These are phyloP conservation scores for Cichladusa arquata DNA, from an alignment of 2,113 vertebrate species.

Conservation along the genomic window DNA sequence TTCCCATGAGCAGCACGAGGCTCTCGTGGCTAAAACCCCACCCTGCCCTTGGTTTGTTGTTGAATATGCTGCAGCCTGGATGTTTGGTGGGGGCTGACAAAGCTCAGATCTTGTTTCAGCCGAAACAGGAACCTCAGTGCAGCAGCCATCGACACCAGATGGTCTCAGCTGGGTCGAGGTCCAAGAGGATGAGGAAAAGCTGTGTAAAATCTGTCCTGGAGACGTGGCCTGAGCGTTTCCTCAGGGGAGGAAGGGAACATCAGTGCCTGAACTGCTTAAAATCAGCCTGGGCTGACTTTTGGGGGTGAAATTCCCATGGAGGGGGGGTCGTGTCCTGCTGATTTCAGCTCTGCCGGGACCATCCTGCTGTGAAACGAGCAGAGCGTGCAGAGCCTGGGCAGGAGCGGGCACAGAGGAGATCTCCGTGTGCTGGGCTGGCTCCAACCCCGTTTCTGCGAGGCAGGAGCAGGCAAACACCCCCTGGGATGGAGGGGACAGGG, in stretches of 20 bases:
- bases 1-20: fast-evolving
- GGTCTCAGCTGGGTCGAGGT: neutral
- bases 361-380: fast-evolving
- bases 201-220: neutral
- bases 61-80: neutral
- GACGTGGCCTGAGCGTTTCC: neutral
- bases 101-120: neutral
- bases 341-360: neutral
- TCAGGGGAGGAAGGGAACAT: neutral
- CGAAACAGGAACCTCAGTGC: neutral
- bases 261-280: neutral
- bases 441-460: neutral
- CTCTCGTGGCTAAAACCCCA: neutral
- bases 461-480: neutral
- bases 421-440: fast-evolving
- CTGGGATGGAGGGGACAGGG: neutral
- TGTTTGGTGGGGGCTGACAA: neutral
- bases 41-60: neutral
- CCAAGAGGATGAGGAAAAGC: neutral
- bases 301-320: fast-evolving
- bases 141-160: neutral
- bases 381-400: neutral
- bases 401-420: fast-evolving
- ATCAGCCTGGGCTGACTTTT: neutral
- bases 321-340: fast-evolving